Conservation (phyloP, 2,797 vertebrate genomes). For the Microchirus variegatus region DNA sequence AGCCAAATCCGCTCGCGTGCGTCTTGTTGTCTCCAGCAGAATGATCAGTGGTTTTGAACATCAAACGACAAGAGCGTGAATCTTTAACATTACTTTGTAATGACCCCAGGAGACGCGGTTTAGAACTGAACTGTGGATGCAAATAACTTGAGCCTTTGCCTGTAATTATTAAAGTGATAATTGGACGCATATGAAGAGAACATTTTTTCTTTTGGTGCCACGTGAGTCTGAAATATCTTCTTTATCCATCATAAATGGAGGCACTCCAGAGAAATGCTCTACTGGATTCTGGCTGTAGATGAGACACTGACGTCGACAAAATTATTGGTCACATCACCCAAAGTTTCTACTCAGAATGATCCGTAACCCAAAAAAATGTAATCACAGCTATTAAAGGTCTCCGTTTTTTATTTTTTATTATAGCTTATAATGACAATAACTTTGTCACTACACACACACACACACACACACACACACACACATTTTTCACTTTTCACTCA, state of each 20-base stretch:
- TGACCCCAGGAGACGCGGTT: not conserved
- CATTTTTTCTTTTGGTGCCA: not conserved
- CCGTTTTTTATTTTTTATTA: constrained; percentile 32
- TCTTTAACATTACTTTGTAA: not conserved
- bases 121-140: not conserved
- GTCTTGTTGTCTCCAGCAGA: constrained; percentile 6
- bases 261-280: constrained; percentile 1
- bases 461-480: constrained; percentile 25
- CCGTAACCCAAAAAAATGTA: no score
- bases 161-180: not conserved
- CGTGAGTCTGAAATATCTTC: not conserved
- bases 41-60: constrained; percentile 10
- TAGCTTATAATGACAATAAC: constrained; percentile 31
- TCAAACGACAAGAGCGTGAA: constrained; percentile 14
- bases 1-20: not conserved
- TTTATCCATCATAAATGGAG: constrained; percentile 23
- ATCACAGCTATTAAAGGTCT: constrained; percentile 37
- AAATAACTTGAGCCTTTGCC: not conserved
- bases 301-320: not conserved
- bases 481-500: no score
- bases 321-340: not conserved
- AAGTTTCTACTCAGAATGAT: constrained; percentile 7
- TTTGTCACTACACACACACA: no score
- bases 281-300: constrained; percentile 12
- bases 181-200: not conserved